Conservation (phyloP, 2,797 vertebrate species). For the Channallabes apus region DNA sequence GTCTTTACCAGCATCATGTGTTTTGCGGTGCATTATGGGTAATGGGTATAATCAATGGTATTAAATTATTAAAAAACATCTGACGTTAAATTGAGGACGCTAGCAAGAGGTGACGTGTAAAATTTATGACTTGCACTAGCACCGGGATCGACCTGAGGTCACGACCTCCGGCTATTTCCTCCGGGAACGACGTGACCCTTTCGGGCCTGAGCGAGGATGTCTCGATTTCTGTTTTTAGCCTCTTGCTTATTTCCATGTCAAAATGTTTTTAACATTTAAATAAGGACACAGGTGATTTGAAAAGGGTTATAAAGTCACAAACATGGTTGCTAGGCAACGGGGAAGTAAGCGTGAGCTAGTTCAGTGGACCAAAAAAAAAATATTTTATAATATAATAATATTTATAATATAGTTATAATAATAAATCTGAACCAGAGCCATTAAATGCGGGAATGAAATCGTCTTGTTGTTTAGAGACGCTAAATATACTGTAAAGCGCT, state of each 20-base stretch:
- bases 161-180: conserved; percentile 4
- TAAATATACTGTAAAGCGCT: not conserved
- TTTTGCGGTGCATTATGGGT: not conserved
- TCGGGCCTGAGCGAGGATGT: not conserved
- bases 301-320: not conserved
- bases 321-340: not conserved
- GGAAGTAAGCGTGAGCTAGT: not conserved
- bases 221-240: not conserved
- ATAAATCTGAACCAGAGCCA: not conserved
- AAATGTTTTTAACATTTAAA: not conserved
- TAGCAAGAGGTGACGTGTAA: not conserved
- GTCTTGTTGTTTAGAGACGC: not conserved
- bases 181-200: not conserved
- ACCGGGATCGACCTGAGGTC: conserved; percentile 12
- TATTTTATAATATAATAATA: too few relatives aligned
- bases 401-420: too few relatives aligned
- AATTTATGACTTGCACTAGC: not conserved
- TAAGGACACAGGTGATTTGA: not conserved
- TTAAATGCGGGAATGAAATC: not conserved
- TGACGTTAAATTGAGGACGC: not conserved
- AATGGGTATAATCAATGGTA: not conserved
- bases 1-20: not conserved
- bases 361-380: not conserved
- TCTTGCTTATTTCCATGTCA: not conserved
- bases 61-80: not conserved